Percentiles rank a stretch among this genome's conserved stretches.
phyloP scores from a whole-genome alignment of 2,113 vertebrate species.

The Lamprotornis superbus region DNA sequence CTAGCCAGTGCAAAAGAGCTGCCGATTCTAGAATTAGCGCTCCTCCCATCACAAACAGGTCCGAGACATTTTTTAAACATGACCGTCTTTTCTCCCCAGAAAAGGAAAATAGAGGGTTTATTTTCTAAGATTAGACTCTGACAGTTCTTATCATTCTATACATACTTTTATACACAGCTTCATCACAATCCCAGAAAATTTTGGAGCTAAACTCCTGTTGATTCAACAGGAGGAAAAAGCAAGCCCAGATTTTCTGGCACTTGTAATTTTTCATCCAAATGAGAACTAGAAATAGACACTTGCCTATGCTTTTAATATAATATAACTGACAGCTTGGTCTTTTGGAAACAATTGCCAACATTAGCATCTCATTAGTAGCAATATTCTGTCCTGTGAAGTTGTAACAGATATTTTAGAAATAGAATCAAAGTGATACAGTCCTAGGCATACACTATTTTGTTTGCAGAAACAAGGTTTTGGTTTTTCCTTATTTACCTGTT shows the following conservation, averaged over 20 bases:
- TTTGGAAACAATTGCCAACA: neutral
- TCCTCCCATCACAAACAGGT: conserved; percentile 98
- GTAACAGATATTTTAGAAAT: neutral
- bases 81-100: conserved; percentile 83
- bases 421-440: neutral
- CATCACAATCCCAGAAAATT: neutral
- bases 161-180: neutral
- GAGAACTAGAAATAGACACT: neutral
- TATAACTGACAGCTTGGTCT: neutral
- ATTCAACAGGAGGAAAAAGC: neutral
- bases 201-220: neutral
- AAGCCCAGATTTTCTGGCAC: neutral
- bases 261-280: neutral
- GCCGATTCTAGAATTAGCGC: conserved; percentile 94
- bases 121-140: conserved; percentile 12
- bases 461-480: neutral
- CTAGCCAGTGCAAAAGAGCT: conserved; percentile 92
- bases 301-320: neutral
- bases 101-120: conserved; percentile 58
- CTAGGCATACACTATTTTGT: neutral
- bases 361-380: neutral
- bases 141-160: conserved; percentile 10
- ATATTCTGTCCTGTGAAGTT: neutral
- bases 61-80: conserved; percentile 94
- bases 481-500: conserved; percentile 32